A percentile compares a stretch with the other conserved stretches of the same genome.
These are phyloP conservation scores for Aphaenogaster ashmeadi DNA, from an alignment of 1,140 invertebrate species.

Conservation along the genomic window DNA sequence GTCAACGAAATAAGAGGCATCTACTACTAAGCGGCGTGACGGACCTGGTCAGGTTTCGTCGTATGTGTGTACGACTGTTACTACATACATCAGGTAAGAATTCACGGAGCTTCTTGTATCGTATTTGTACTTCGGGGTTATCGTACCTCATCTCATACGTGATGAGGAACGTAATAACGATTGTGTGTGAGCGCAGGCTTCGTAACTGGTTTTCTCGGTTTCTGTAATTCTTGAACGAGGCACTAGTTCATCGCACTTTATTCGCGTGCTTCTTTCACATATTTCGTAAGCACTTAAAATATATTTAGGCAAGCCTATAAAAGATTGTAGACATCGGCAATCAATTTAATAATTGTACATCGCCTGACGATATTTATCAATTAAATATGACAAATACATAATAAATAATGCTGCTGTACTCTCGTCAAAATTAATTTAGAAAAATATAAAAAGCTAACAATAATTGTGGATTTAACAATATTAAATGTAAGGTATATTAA, in stretches of 20 bases:
- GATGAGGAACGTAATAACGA: conserved; percentile 83
- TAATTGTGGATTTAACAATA: background rate
- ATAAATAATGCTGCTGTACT: background rate
- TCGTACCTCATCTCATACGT: conserved; percentile 83
- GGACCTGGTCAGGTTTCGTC: conserved; percentile 65
- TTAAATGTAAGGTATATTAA: background rate
- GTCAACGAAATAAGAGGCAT: conserved; percentile 51
- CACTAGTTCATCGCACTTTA: conserved; percentile 76
- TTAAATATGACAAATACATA: background rate
- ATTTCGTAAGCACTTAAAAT: conserved; percentile 17
- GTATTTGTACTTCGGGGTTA: conserved; percentile 83
- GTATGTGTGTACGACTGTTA: conserved; percentile 41
- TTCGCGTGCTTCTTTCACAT: conserved; percentile 53
- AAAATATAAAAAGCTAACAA: background rate
- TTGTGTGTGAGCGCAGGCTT: conserved; percentile 75
- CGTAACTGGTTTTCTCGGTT: conserved; percentile 81
- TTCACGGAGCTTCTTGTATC: conserved; percentile 76
- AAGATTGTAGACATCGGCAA: background rate
- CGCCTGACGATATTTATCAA: background rate
- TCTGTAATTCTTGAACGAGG: conserved; percentile 79
- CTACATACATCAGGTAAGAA: conserved; percentile 64
- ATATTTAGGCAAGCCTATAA: background rate
- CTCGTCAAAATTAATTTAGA: background rate
- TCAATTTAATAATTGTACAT: background rate
- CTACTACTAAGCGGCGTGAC: conserved; percentile 36